A percentile compares a stretch with the other conserved stretches of the same genome.
phyloP scores from a whole-genome alignment of 2,797 vertebrate genomes.

The Pangasius larnaudii region DNA sequence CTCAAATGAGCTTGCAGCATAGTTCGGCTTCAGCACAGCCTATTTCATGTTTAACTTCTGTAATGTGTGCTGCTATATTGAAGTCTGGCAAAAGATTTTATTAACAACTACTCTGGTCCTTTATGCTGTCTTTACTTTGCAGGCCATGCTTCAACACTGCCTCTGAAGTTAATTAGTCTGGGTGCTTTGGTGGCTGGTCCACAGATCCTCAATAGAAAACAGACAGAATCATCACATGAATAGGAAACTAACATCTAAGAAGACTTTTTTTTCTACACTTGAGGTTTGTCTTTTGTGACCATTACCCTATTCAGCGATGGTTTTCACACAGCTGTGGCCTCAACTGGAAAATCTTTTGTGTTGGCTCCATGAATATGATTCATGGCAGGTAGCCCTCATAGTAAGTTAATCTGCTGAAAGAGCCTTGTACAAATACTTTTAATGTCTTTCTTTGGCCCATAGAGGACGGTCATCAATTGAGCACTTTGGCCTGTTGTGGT shows the following conservation, averaged over 20 bases:
- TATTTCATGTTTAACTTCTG: background rate
- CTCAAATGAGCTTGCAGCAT: background rate
- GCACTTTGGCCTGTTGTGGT: constrained; percentile 79
- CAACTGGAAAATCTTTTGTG: constrained; percentile 79
- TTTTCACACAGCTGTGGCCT: constrained; percentile 83
- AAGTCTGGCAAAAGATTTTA: constrained; percentile 1
- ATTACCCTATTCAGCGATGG: constrained; percentile 78
- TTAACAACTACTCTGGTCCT: constrained; percentile 71
- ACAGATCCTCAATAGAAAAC: constrained; percentile 75
- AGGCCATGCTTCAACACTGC: constrained; percentile 74
- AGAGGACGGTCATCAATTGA: constrained; percentile 80
- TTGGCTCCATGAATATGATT: constrained; percentile 76
- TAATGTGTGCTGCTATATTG: background rate
- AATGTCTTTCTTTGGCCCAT: constrained; percentile 77
- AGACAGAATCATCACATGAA: constrained; percentile 75
- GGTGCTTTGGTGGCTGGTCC: constrained; percentile 72
- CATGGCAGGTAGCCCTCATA: constrained; percentile 84
- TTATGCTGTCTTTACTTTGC: constrained; percentile 71
- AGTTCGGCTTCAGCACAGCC: background rate
- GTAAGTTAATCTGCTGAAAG: constrained; percentile 86
- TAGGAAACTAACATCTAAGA: constrained; percentile 75
- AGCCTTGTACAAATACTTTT: constrained; percentile 81
- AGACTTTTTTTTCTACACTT: constrained; percentile 84
- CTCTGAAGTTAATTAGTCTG: constrained; percentile 80
- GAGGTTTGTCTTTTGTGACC: constrained; percentile 84